phyloP scores from a whole-genome alignment of 2,888 invertebrate species.

The Drosophila mulleri region DNA sequence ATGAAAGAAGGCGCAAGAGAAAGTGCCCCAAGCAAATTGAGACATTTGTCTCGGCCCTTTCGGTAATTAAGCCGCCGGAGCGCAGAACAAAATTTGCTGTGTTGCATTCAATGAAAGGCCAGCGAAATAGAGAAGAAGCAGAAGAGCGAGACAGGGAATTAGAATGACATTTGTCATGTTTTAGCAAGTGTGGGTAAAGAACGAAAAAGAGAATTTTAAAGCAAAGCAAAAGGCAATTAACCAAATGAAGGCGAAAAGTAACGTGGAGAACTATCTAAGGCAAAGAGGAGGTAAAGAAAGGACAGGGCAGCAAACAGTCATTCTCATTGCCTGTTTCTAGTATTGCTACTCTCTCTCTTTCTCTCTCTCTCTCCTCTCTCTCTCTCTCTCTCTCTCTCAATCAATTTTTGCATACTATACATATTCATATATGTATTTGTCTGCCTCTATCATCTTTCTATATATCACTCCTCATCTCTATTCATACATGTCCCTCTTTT shows the following conservation, averaged over 20 bases:
- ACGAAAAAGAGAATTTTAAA: no score
- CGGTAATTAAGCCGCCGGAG: constrained; percentile 38
- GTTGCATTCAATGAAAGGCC: background rate
- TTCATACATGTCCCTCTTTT: background rate
- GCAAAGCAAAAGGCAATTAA: no score
- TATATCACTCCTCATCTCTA: background rate
- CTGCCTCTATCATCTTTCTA: background rate
- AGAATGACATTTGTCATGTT: background rate
- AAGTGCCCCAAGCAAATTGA: constrained; percentile 64
- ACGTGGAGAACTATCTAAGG: no score
- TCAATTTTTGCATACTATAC: background rate
- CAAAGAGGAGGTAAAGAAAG: background rate
- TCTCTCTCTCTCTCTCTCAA: no score
- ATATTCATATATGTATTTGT: background rate
- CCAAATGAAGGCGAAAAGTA: no score
- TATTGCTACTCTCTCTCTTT: background rate
- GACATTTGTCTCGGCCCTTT: constrained; percentile 63
- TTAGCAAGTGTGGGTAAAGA: background rate
- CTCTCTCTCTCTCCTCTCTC: background rate
- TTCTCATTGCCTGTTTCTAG: background rate
- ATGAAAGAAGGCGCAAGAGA: constrained; percentile 49
- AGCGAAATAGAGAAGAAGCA: background rate
- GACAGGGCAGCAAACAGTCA: background rate
- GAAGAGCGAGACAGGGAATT: background rate
- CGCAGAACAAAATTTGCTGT: background rate